Conservation (phyloP, 2,797 vertebrate genomes). For the Eupleurogrammus muticus region DNA sequence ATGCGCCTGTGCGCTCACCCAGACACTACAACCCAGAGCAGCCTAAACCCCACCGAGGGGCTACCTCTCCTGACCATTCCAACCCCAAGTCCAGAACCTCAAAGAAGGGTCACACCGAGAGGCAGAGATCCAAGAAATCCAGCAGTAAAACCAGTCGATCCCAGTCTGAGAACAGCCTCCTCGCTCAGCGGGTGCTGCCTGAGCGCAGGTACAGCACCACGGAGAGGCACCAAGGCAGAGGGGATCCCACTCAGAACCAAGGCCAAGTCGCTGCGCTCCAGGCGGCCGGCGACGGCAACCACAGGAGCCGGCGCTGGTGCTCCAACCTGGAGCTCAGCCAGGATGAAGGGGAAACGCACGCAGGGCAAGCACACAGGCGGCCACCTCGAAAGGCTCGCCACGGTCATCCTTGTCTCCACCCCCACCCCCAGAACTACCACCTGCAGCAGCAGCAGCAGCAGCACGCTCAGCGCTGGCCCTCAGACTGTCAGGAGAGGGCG, state of each 20-base stretch:
- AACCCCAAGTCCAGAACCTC: conserved; percentile 63
- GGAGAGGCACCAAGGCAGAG: conserved; percentile 71
- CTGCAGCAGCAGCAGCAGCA: conserved; percentile 51
- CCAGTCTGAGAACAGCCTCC: conserved; percentile 89
- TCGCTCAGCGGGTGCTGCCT: conserved; percentile 76
- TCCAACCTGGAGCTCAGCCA: conserved; percentile 91
- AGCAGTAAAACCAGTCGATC: conserved; percentile 85
- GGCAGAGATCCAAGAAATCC: conserved; percentile 72
- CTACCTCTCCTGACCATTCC: conserved; percentile 75
- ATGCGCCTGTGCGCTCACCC: conserved; percentile 68
- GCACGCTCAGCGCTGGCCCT: conserved; percentile 65
- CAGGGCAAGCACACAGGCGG: conserved; percentile 53
- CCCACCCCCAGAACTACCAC: conserved; percentile 46
- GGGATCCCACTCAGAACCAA: conserved; percentile 67
- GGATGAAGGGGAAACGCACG: conserved; percentile 78
- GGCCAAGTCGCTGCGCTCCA: conserved; percentile 43
- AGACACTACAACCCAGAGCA: conserved; percentile 69
- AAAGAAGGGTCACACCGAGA: conserved; percentile 83
- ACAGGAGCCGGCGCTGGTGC: conserved; percentile 81
- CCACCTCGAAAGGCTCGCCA: conserved; percentile 57
- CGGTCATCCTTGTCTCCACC: conserved; percentile 40
- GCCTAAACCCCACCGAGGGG: conserved; percentile 58
- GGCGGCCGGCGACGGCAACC: conserved; percentile 38
- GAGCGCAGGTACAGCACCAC: conserved; percentile 87
- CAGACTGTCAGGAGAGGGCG: conserved; percentile 69